Percentiles rank a stretch among this genome's conserved stretches.
Evolutionary conservation across 2,113 vertebrate genomes (phyloP).

Genomic region (Stegastes partitus): DNA sequence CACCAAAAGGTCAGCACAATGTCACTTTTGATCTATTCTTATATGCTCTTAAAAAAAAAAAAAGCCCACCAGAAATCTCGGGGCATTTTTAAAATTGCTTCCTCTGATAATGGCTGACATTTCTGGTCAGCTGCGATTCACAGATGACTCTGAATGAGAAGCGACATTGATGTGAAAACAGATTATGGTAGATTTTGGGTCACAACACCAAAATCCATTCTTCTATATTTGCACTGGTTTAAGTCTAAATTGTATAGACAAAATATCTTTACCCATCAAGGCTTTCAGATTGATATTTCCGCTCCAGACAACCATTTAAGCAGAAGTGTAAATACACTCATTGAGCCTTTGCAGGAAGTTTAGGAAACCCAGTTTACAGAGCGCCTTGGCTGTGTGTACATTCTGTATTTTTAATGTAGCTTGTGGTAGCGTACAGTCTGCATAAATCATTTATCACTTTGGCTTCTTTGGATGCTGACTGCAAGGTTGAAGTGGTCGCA

Average conservation of each 20-base stretch:
- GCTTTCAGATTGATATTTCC: slow-evolving; percentile 3
- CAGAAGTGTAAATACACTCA: slow-evolving; percentile 9
- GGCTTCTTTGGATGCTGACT: slow-evolving; percentile 46
- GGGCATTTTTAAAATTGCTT: slow-evolving; percentile 47
- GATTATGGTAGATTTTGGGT: slow-evolving; percentile 26
- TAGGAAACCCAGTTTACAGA: slow-evolving; percentile 25
- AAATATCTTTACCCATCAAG: neutral
- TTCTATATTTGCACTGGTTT: neutral
- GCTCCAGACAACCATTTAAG: slow-evolving; percentile 1
- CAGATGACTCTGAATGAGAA: slow-evolving; percentile 21
- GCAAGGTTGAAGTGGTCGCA: slow-evolving; percentile 32
- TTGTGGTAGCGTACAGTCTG: slow-evolving; percentile 34
- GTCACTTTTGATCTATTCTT: slow-evolving; percentile 72
- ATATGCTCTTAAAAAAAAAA: slow-evolving; percentile 22
- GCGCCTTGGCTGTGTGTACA: slow-evolving; percentile 37
- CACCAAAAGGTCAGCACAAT: slow-evolving; percentile 91
- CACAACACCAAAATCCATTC: neutral
- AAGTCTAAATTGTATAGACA: neutral
- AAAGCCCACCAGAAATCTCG: slow-evolving; percentile 30
- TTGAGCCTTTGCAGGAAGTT: slow-evolving; percentile 6
- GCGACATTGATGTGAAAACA: slow-evolving; percentile 9
- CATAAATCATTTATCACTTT: slow-evolving; percentile 64
- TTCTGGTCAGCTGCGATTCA: slow-evolving; percentile 27
- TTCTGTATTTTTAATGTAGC: slow-evolving; percentile 70
- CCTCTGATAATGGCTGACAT: slow-evolving; percentile 60